Evolutionary conservation across 2,113 vertebrate genomes (phyloP), one percentile per base, ranked within the genome.

Genomic region (Lathamus discolor): DNA sequence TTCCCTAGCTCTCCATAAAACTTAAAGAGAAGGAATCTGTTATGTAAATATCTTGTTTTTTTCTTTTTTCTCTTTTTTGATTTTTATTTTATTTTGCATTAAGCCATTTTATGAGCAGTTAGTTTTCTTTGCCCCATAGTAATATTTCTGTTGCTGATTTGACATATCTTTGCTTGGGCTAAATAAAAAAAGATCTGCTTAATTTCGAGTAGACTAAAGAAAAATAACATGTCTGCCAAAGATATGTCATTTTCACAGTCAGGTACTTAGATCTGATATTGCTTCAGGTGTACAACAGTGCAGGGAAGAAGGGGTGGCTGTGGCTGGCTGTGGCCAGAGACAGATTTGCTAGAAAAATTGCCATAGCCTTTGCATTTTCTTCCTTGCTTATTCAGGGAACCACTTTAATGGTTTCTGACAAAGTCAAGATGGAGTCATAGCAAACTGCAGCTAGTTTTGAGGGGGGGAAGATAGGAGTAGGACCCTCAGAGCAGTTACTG

Each of bases 221-320:
- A 95, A 95, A 92, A 80, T 35, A 76, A 23, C 19, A 11, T 35
- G 33, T 23, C 43, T 80, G 59, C 79, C 83, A 90, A 59, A 93
- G 67, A 13, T 23, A 1, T n/a, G 37, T 7, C 0, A 17, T 16
- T 44, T 86, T 80, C 73, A 16, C n/a, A 64, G 52, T 54, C 37
- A 69, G 49, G n/a, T 61, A 69, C 46, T 83, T 69, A 35, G 17
- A 46, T 52, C 81, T 54, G 55, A 25, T 66, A 35, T 17, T 69
- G 18, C 22, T 90, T 90, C 25, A 57, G 80, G 68, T 83, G 88
- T 74, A 86, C 27, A 48, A 25, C 55, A 90, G 41, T 39, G 10
- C 25, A 76, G 20, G 57, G 67, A 80, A 73, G 48, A 52, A 75
- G 19, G 48, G 35, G 25, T 92, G 39, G 22, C 28, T 83, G 39